Evolutionary conservation across 2,888 invertebrate species (phyloP).

Genomic region (Coleophora deauratella): DNA sequence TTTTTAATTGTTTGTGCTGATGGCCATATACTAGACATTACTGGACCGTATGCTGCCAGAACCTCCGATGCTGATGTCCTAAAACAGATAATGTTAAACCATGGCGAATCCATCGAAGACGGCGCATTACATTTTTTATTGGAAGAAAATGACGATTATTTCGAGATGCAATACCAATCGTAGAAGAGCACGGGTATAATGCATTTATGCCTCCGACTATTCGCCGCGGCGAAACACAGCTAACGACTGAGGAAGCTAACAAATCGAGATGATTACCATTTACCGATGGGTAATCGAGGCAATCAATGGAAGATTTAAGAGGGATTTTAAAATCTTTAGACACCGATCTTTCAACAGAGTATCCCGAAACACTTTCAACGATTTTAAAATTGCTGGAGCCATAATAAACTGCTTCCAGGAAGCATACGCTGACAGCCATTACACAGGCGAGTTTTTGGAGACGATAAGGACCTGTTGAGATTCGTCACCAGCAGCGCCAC

Average conservation of each 20-base stretch:
- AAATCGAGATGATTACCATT: conserved; percentile 12
- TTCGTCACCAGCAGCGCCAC: no score
- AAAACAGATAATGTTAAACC: background rate
- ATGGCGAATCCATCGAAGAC: background rate
- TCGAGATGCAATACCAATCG: conserved; percentile 1
- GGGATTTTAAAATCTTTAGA: conserved; percentile 11
- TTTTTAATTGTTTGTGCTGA: conserved; percentile 12
- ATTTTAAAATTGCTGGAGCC: conserved; percentile 4
- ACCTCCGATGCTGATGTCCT: conserved; percentile 10
- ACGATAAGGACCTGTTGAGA: no score
- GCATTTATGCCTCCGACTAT: background rate
- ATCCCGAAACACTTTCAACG: background rate
- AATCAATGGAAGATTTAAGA: conserved; percentile 10
- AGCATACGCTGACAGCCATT: no score
- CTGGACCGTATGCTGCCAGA: conserved; percentile 9
- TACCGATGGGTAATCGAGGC: conserved; percentile 1
- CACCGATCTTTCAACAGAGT: conserved; percentile 11
- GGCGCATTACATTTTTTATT: background rate
- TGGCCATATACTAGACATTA: conserved; percentile 12
- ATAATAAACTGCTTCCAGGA: conserved; percentile 7
- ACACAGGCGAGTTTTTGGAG: no score
- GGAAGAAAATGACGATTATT: conserved; percentile 4
- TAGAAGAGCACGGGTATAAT: conserved; percentile 1
- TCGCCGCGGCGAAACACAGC: conserved; percentile 2
- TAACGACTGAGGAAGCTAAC: conserved; percentile 10